Evolutionary conservation across 2,888 invertebrate species (phyloP).

Genomic region (Alviniconcha strummeri): DNA sequence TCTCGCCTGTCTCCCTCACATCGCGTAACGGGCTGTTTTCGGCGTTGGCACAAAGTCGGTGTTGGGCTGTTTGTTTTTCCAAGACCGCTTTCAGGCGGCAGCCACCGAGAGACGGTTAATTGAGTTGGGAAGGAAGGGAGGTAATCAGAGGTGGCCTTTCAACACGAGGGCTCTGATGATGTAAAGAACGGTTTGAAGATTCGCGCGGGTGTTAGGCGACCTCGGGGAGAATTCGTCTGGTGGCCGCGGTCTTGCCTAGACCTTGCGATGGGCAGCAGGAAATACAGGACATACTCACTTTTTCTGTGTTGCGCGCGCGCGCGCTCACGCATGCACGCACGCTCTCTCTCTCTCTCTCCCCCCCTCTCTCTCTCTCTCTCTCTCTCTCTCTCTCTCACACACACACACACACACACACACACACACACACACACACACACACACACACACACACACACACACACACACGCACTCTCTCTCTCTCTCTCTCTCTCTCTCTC

Average conservation of each 20-base stretch:
- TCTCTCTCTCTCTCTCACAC: not conserved
- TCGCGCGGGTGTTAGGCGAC: too few relatives aligned
- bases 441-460: not conserved
- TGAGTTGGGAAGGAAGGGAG: slow-evolving; percentile 26
- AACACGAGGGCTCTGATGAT: slow-evolving; percentile 13
- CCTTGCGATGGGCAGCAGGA: too few relatives aligned
- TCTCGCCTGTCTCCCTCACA: not conserved
- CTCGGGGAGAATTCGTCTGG: too few relatives aligned
- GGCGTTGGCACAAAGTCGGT: not conserved
- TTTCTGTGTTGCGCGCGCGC: too few relatives aligned
- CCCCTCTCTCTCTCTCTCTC: too few relatives aligned
- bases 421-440: not conserved
- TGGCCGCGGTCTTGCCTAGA: too few relatives aligned
- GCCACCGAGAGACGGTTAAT: slow-evolving; percentile 25
- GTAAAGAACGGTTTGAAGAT: not conserved
- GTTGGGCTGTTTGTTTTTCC: slow-evolving; percentile 17
- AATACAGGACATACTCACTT: too few relatives aligned
- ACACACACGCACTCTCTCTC: not conserved
- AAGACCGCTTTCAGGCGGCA: not conserved
- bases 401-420: not conserved
- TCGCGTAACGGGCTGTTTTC: not conserved
- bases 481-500: too few relatives aligned
- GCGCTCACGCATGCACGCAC: too few relatives aligned
- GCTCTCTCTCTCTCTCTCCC: too few relatives aligned
- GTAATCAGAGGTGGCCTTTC: slow-evolving; percentile 27